These are phyloP conservation scores for Desoria tigrina DNA, from an alignment of 2,888 invertebrate genomes.

Conservation along the genomic window DNA sequence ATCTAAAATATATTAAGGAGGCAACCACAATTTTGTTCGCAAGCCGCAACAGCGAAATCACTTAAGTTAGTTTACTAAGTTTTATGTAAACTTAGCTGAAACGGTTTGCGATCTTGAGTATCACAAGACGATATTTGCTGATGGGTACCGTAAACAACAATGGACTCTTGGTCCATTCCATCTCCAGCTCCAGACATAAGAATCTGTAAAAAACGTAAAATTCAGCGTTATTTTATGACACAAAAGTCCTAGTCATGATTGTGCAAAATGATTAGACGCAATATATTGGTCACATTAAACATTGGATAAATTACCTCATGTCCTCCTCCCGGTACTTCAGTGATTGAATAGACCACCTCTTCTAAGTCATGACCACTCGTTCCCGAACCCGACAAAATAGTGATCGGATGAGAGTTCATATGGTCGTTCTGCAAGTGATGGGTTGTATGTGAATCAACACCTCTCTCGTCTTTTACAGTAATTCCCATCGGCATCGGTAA, in stretches of 20 bases:
- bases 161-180: constrained; percentile 26
- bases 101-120: constrained; percentile 2
- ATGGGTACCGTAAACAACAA: constrained; percentile 27
- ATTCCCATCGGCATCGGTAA: constrained; percentile 21
- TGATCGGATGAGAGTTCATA: constrained; percentile 31
- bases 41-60: too few relatives aligned
- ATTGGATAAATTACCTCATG: constrained; percentile 25
- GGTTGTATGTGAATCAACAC: not conserved
- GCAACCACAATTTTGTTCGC: too few relatives aligned
- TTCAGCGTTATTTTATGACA: not conserved
- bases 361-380: constrained; percentile 23
- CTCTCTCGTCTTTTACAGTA: constrained; percentile 3
- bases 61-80: too few relatives aligned
- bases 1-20: too few relatives aligned
- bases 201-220: constrained; percentile 23
- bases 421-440: constrained; percentile 17
- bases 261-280: too few relatives aligned
- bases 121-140: constrained; percentile 5
- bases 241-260: too few relatives aligned
- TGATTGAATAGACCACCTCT: constrained; percentile 46
- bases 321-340: constrained; percentile 35
- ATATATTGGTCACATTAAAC: too few relatives aligned
- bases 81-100: not conserved
- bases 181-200: constrained; percentile 28
- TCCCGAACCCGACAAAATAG: constrained; percentile 28